phyloP scores from a whole-genome alignment of 2,888 invertebrate species.

The Podotricha telesiphe region DNA sequence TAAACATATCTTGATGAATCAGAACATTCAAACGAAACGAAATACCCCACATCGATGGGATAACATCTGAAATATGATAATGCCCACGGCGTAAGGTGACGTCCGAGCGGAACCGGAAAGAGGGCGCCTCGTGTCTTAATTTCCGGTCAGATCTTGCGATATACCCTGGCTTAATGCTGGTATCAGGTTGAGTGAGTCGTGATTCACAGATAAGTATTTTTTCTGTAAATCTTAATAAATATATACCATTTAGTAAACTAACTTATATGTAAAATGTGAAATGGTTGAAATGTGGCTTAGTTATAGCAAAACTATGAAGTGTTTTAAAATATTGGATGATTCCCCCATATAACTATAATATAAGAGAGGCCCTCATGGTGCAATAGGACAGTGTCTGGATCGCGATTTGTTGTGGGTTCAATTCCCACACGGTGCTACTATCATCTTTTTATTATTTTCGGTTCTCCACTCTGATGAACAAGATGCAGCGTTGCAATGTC shows the following conservation, averaged over 20 bases:
- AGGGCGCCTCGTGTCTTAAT: conserved; percentile 71
- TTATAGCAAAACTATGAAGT: too few species aligned
- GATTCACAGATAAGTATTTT: conserved; percentile 27
- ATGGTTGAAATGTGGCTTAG: too few species aligned
- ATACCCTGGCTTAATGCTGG: conserved; percentile 46
- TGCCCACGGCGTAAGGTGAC: conserved; percentile 73
- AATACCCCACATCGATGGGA: conserved; percentile 39
- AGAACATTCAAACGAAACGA: conserved; percentile 21
- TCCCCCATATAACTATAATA: too few species aligned
- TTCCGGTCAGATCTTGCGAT: conserved; percentile 76
- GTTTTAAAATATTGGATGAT: too few species aligned
- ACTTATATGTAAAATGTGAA: not conserved
- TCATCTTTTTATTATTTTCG: too few species aligned
- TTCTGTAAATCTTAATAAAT: not conserved
- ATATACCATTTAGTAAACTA: not conserved
- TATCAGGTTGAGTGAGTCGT: conserved; percentile 27
- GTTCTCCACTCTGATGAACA: too few species aligned
- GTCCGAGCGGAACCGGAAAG: conserved; percentile 64
- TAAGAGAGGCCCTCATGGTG: too few species aligned
- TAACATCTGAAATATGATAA: conserved; percentile 60
- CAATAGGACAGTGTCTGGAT: too few species aligned
- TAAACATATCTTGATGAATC: conserved; percentile 14
- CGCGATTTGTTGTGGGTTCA: too few species aligned
- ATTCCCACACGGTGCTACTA: too few species aligned
- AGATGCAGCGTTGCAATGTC: too few species aligned